Conservation (phyloP, 1,140 invertebrate genomes). For the Penaeus vannamei region DNA sequence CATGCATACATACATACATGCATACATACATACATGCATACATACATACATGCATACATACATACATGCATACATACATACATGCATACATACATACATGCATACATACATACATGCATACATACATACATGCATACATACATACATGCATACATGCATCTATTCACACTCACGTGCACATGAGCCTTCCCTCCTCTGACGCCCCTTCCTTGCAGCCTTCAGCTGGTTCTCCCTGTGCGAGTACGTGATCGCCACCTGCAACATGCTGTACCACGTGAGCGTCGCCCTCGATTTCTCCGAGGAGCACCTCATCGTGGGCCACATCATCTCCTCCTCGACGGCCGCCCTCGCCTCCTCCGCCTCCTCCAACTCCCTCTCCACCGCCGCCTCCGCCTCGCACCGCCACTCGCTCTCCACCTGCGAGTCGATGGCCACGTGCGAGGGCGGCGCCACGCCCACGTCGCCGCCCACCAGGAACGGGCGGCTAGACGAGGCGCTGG, state of each 20-base stretch:
- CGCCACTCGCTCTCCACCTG: conserved; percentile 44
- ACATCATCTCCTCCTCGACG: conserved; percentile 66
- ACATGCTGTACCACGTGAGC: conserved; percentile 92
- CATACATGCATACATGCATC: not conserved
- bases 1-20: too few species aligned
- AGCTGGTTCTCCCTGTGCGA: conserved; percentile 94
- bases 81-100: conserved; percentile 2
- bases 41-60: conserved; percentile 19
- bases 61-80: conserved; percentile 8
- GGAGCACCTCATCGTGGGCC: conserved; percentile 83
- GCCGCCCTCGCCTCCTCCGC: conserved; percentile 25
- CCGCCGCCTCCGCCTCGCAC: conserved; percentile 37
- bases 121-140: conserved; percentile 21
- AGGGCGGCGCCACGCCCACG: conserved; percentile 32
- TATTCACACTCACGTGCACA: not conserved
- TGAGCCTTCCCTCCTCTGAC: not conserved
- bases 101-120: not conserved
- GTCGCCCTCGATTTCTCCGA: conserved; percentile 88
- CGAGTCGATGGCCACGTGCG: conserved; percentile 42
- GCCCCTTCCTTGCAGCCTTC: conserved; percentile 80
- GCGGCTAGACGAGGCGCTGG: conserved; percentile 45
- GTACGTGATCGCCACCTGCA: conserved; percentile 89
- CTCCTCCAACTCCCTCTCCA: conserved; percentile 3
- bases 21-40: not conserved
- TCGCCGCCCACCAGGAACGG: conserved; percentile 50